A percentile compares a stretch with the other conserved stretches of the same genome.
phyloP scores from a whole-genome alignment of 2,797 vertebrate genomes.

The Trichosurus vulpecula region DNA sequence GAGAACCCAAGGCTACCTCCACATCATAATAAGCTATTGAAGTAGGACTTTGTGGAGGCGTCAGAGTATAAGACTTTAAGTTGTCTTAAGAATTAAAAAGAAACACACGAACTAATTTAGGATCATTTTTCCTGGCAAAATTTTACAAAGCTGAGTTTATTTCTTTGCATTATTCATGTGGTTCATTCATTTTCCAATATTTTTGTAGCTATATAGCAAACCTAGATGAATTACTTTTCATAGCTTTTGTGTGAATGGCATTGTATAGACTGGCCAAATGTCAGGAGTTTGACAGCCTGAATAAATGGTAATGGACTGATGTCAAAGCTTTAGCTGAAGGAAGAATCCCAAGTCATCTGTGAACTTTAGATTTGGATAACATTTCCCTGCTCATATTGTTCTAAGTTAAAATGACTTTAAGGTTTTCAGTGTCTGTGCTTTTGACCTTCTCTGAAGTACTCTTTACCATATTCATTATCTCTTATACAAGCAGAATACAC shows the following conservation, averaged over 20 bases:
- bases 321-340: slow-evolving; percentile 53
- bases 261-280: slow-evolving; percentile 20
- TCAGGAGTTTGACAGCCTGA: slow-evolving; percentile 53
- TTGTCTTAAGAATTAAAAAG: neutral
- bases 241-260: slow-evolving; percentile 38
- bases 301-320: slow-evolving; percentile 35
- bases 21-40: neutral
- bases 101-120: slow-evolving; percentile 1
- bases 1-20: neutral
- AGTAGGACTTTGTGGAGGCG: neutral
- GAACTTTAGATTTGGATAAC: slow-evolving; percentile 53
- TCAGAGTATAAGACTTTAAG: neutral
- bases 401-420: slow-evolving; percentile 73
- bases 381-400: slow-evolving; percentile 57
- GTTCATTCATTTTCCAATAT: neutral
- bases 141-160: neutral
- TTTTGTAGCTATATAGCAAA: neutral
- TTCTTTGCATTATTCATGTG: slow-evolving; percentile 11
- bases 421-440: slow-evolving; percentile 59
- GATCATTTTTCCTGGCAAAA: neutral
- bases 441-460: slow-evolving; percentile 64
- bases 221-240: neutral
- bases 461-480: slow-evolving; percentile 63
- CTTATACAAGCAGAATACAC: slow-evolving; percentile 49
- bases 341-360: slow-evolving; percentile 62